Percentiles rank a stretch among this genome's conserved stretches.
phyloP scores from a whole-genome alignment of 2,888 invertebrate genomes.

The Calliopum simillimum region DNA sequence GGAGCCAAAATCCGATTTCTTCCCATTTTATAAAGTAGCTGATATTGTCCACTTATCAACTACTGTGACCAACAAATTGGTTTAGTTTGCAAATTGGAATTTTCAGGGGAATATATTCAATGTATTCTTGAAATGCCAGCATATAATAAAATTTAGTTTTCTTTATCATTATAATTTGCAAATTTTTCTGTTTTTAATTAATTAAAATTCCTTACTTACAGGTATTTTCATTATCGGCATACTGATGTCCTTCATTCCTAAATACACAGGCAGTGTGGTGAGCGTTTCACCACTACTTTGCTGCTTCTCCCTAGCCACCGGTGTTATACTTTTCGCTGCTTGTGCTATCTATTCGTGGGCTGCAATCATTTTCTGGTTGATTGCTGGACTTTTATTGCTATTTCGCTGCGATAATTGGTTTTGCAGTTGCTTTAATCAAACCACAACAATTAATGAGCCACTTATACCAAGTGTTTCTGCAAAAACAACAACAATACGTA shows the following conservation, averaged over 20 bases:
- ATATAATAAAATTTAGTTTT: neutral
- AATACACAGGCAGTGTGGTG: conserved; percentile 62
- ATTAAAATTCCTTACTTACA: conserved; percentile 32
- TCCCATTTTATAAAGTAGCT: too few relatives aligned
- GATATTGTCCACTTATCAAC: too few relatives aligned
- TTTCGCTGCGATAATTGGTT: conserved; percentile 65
- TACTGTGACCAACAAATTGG: too few relatives aligned
- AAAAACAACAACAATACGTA: conserved; percentile 61
- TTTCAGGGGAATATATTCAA: too few relatives aligned
- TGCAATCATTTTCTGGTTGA: conserved; percentile 63
- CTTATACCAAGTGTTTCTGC: conserved; percentile 65
- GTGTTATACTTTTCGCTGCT: conserved; percentile 58
- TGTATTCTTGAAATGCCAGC: too few relatives aligned
- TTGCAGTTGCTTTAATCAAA: conserved; percentile 64
- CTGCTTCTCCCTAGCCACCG: conserved; percentile 56
- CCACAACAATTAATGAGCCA: conserved; percentile 57
- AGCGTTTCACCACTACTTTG: conserved; percentile 63
- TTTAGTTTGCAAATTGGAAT: too few relatives aligned
- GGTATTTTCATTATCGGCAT: conserved; percentile 62
- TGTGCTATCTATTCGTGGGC: conserved; percentile 65
- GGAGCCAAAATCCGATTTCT: too few relatives aligned
- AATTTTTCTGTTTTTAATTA: too few relatives aligned
- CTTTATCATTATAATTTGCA: neutral
- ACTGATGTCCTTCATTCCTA: conserved; percentile 65
- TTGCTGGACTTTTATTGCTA: conserved; percentile 60